A percentile compares a stretch with the other conserved stretches of the same genome.
These are phyloP conservation scores for Saguinus imperator DNA, from an alignment of 2,113 vertebrate species.

Conservation along the genomic window DNA sequence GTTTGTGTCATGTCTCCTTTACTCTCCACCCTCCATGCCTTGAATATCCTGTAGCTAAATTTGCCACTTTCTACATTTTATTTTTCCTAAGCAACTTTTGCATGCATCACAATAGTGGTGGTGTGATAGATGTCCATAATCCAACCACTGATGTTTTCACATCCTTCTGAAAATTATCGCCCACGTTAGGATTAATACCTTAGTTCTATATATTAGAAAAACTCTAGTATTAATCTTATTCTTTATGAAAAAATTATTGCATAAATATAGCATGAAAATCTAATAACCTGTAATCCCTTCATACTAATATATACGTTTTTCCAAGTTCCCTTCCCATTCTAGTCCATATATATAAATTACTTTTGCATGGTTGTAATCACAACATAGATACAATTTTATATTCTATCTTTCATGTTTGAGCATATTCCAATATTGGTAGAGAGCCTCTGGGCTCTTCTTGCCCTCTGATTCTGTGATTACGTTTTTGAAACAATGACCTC, in stretches of 20 bases:
- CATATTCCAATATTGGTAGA: not conserved
- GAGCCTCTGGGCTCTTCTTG: not conserved
- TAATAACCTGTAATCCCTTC: not conserved
- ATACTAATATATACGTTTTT: conserved; percentile 12
- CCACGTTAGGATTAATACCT: not conserved
- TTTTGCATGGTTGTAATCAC: conserved; percentile 22
- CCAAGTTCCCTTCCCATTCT: not conserved
- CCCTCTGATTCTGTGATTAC: conserved; percentile 56
- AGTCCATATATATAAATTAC: conserved; percentile 40
- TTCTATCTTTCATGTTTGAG: not conserved
- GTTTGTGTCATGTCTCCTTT: not conserved
- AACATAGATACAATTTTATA: not conserved
- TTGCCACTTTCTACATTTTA: not conserved
- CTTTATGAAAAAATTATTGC: conserved; percentile 12
- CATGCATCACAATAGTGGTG: not conserved
- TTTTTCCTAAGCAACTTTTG: not conserved
- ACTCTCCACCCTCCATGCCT: not conserved
- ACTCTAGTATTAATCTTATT: not conserved
- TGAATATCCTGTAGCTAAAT: not conserved
- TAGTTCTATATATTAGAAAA: not conserved
- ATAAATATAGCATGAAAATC: conserved; percentile 30
- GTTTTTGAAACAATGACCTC: conserved; percentile 67
- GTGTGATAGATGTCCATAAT: not conserved
- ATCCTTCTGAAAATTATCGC: not conserved
- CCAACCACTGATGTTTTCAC: not conserved